Conservation (phyloP, 2,888 invertebrate species). For the Calameuta filiformis region DNA sequence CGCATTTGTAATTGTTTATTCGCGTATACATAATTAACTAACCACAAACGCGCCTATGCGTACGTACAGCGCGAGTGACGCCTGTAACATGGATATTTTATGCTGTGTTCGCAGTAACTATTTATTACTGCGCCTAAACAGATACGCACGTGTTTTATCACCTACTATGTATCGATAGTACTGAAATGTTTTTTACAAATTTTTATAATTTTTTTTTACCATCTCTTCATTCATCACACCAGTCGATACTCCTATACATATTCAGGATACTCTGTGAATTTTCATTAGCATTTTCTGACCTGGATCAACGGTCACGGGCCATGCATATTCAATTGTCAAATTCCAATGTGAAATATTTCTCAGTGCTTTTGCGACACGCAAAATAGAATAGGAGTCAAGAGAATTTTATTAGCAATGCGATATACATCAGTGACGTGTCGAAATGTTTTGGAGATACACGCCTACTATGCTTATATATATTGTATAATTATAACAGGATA, state of each 20-base stretch:
- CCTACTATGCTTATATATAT: neutral
- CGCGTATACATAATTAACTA: conserved; percentile 51
- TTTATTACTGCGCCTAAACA: too few species aligned
- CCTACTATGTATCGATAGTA: too few species aligned
- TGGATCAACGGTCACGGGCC: conserved; percentile 26
- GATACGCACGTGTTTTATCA: too few species aligned
- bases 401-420: too few species aligned
- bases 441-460: neutral
- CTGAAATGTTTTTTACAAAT: neutral
- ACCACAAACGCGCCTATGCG: conserved; percentile 13
- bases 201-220: too few species aligned
- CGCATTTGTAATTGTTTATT: conserved; percentile 28
- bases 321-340: conserved; percentile 16
- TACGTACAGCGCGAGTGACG: conserved; percentile 4
- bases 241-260: too few species aligned
- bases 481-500: neutral
- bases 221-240: too few species aligned
- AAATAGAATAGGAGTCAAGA: too few species aligned
- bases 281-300: conserved; percentile 31
- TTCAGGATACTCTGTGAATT: conserved; percentile 4
- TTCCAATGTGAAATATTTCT: neutral
- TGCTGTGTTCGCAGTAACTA: too few species aligned
- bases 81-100: neutral
- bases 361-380: too few species aligned
- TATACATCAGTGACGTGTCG: too few species aligned